A percentile compares a stretch with the other conserved stretches of the same genome.
phyloP scores from a whole-genome alignment of 2,888 invertebrate species.

The Lacanobia wlatinum region DNA sequence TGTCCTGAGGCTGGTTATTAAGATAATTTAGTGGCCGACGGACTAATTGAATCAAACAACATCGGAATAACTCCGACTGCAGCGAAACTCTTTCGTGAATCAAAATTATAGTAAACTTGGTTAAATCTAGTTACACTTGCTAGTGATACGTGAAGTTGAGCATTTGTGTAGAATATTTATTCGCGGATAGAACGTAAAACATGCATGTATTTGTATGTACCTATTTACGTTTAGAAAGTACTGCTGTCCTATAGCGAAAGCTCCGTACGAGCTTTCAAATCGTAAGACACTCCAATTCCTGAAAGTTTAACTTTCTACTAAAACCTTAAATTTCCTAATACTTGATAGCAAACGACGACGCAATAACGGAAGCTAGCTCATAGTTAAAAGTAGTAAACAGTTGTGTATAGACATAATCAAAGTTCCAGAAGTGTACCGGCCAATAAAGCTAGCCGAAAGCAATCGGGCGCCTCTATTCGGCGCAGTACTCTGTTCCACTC shows the following conservation, averaged over 20 bases:
- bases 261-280: neutral
- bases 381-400: constrained; percentile 60
- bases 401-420: constrained; percentile 62
- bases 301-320: constrained; percentile 9
- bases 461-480: constrained; percentile 81
- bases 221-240: neutral
- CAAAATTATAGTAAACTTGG: constrained; percentile 36
- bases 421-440: constrained; percentile 77
- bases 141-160: constrained; percentile 31
- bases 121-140: constrained; percentile 23
- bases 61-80: constrained; percentile 76
- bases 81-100: constrained; percentile 70
- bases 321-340: constrained; percentile 15
- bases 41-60: constrained; percentile 80
- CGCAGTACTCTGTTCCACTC: constrained; percentile 84
- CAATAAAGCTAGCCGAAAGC: constrained; percentile 83
- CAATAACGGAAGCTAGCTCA: constrained; percentile 41
- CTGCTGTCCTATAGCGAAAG: neutral
- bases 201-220: no score
- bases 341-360: constrained; percentile 26
- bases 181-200: neutral
- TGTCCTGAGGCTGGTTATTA: constrained; percentile 76
- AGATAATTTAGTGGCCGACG: constrained; percentile 78
- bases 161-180: constrained; percentile 34
- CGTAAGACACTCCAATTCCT: neutral